Evolutionary conservation across 2,888 invertebrate genomes (phyloP), one percentile per base, ranked within the genome.

Genomic region (Macroteleia sp.): DNA sequence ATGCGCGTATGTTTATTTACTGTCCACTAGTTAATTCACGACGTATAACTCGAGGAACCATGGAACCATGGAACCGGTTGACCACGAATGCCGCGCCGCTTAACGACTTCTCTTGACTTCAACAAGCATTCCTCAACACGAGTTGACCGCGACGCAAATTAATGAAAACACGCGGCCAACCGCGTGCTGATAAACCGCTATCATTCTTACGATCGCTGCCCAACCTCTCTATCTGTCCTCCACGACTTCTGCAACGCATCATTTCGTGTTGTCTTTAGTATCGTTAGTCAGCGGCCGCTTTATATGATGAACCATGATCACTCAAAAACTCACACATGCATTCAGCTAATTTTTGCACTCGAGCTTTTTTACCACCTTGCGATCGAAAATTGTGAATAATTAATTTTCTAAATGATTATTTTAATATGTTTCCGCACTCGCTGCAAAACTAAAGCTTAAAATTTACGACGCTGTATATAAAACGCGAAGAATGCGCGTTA

Each of bases 21-120:
- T 85, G 83, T 79, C 81, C 83, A 80, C 82, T 82, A 81, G 86
- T 86, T 87, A 88, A 88, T 88, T 87, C 87, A 87, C 87, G 86
- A 86, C 85, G 88, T 88, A 89, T 88, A 86, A 86, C 81, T 84
- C 82, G 84, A 62, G 71, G 62, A 71, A 71, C 54, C 57, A 83
- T 56, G 84, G 82, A 89, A 89, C 89, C 89, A 88, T 54, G 84
- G 82, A 89, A 89, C 89, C 89, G 89, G 89, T 89, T 89, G 85
- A 82, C 54, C 82, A 79, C 80, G 78, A 83, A 85, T 83, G 84
- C 85, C 85, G 83, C 86, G 84, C 84, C 81, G 82, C 84, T 81
- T 86, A 87, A 86, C 86, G 85, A 86, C 85, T 85, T 82, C 83
- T 82, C 83, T 81, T 81, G 81, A 67, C 83, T 83, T 79, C 81